Percentiles rank a stretch among this genome's conserved stretches.
Evolutionary conservation across 2,888 invertebrate genomes (phyloP).

Genomic region (Tachina lurida): DNA sequence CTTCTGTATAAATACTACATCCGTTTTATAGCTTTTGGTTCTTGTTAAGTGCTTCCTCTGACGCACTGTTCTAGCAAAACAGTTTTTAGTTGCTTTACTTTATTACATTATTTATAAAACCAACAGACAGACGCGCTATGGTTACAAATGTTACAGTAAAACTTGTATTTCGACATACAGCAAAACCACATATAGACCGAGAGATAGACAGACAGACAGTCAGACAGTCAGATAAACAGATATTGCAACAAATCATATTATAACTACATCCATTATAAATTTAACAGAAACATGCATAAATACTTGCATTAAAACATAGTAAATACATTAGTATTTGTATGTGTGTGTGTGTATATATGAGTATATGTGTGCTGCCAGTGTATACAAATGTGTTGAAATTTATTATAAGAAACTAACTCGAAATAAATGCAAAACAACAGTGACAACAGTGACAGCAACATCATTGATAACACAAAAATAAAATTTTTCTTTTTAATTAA

Average conservation of each 20-base stretch:
- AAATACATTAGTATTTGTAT: neutral
- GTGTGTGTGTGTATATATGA: neutral
- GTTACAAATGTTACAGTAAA: constrained; percentile 66
- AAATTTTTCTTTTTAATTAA: neutral
- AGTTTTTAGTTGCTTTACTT: constrained; percentile 6
- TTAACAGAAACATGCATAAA: neutral
- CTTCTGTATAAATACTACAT: constrained; percentile 8
- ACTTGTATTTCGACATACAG: constrained; percentile 61
- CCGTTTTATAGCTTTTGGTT: constrained; percentile 26
- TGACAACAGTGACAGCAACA: constrained; percentile 42
- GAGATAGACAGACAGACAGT: neutral
- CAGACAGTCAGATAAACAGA: neutral
- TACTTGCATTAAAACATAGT: neutral
- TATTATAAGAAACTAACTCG: constrained; percentile 9
- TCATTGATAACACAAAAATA: constrained; percentile 5
- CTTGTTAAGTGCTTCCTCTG: neutral
- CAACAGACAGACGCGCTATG: constrained; percentile 39
- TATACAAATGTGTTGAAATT: constrained; percentile 40
- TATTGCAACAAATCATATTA: constrained; percentile 36
- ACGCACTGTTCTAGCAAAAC: neutral
- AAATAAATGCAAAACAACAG: constrained; percentile 24
- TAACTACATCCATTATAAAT: constrained; percentile 39
- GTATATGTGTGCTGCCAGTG: neutral
- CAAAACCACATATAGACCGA: constrained; percentile 48
- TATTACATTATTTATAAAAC: constrained; percentile 38